These are phyloP conservation scores for Serrognathus titanus DNA, from an alignment of 2,888 invertebrate species.

Conservation along the genomic window DNA sequence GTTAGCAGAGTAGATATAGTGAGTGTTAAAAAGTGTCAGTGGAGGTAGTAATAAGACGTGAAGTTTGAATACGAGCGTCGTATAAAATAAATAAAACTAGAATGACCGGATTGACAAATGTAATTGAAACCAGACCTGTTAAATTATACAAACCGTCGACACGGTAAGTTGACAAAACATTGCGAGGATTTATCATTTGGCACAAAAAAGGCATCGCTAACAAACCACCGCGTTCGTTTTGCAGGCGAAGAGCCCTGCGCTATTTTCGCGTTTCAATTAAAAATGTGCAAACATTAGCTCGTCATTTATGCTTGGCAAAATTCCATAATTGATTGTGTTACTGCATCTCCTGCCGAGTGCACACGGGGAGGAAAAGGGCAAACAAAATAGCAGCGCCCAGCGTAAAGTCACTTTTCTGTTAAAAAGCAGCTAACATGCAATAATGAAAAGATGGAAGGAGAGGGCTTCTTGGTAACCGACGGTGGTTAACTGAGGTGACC, in stretches of 20 bases:
- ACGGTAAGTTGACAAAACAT: slow-evolving; percentile 42
- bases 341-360: slow-evolving; percentile 6
- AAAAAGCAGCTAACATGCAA: slow-evolving; percentile 26
- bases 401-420: slow-evolving; percentile 22
- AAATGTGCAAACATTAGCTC: slow-evolving; percentile 45
- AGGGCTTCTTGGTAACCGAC: slow-evolving; percentile 26
- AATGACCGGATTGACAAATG: slow-evolving; percentile 22
- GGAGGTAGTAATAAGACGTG: too few relatives aligned
- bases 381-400: not conserved
- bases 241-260: slow-evolving; percentile 3
- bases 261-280: slow-evolving; percentile 44
- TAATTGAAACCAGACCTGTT: slow-evolving; percentile 38
- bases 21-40: too few relatives aligned
- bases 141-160: slow-evolving; percentile 38
- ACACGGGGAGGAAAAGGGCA: not conserved
- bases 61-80: not conserved
- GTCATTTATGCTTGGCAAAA: slow-evolving; percentile 40
- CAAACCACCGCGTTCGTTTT: slow-evolving; percentile 39
- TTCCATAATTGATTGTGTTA: slow-evolving; percentile 43
- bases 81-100: slow-evolving; percentile 1
- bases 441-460: slow-evolving; percentile 25
- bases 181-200: slow-evolving; percentile 42
- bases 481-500: slow-evolving; percentile 27
- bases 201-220: slow-evolving; percentile 46
- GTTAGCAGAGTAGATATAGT: too few relatives aligned